Conservation (phyloP, 2,888 invertebrate species). For the Myathropa florea region DNA sequence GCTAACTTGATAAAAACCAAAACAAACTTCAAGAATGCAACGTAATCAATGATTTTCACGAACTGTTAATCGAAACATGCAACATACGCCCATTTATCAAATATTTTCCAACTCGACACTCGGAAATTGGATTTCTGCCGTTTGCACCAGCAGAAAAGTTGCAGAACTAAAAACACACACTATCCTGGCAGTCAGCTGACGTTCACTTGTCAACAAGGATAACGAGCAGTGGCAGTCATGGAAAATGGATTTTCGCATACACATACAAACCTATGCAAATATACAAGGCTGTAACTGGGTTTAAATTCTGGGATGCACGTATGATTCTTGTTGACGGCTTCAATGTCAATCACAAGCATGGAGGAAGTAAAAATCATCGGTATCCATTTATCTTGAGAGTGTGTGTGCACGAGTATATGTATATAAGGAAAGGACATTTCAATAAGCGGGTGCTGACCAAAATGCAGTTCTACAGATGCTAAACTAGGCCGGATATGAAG, state of each 20-base stretch:
- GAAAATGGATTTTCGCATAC: constrained; percentile 25
- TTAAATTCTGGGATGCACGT: constrained; percentile 32
- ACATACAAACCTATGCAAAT: background rate
- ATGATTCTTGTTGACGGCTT: background rate
- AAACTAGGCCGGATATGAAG: background rate
- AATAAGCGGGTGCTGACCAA: background rate
- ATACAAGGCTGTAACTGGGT: background rate
- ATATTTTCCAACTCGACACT: constrained; percentile 65
- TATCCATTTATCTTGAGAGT: constrained; percentile 9
- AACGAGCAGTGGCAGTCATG: constrained; percentile 53
- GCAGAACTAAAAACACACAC: constrained; percentile 17
- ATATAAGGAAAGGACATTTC: background rate
- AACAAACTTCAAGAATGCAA: constrained; percentile 54
- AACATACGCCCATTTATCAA: constrained; percentile 60
- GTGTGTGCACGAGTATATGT: background rate
- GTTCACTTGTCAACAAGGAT: constrained; percentile 62
- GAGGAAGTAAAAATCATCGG: constrained; percentile 44
- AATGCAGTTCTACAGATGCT: background rate
- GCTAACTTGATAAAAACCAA: constrained; percentile 9
- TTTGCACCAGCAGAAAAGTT: constrained; percentile 41
- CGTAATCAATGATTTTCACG: constrained; percentile 63
- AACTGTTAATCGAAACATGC: constrained; percentile 63
- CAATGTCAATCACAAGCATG: background rate
- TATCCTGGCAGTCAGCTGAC: constrained; percentile 33
- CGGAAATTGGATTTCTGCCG: constrained; percentile 66